Base-by-base conservation (phyloP, 2,888 invertebrate species). In the Trissoscelio sp. region DNA sequence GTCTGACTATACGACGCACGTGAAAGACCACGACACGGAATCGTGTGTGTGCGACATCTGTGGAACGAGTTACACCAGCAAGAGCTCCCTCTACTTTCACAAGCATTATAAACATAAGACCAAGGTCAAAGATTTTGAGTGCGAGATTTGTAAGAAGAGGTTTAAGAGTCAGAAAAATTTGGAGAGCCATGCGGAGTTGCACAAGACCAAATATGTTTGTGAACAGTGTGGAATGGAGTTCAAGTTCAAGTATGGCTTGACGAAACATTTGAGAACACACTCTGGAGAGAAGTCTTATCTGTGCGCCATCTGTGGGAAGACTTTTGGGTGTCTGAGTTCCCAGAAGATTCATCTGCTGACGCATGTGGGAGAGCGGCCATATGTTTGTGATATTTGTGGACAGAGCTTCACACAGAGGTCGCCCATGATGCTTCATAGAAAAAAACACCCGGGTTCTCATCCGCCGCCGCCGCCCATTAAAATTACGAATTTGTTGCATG, bases 1-100 rank as follows among this genome's bases (percentile, higher is more conserved):
- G 0, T 92, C 92, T 0, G 93, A 93, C 91, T 93, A 85, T 91
- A 82, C 89, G 91, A 84, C 93, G 88, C 90, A 93, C 92, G 85
- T 93, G 92, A 90, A 89, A 51, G 88, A 90, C 37, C 90, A 91
- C 80, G 88, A 89, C 18, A 84, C 85, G 0, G 90, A 90, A 18
- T 88, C 89, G 0, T 89, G 88, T 58, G 86, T 90, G 0, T 91
- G 90, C 70, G 91, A 91, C 69, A 88, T 89, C 9, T 91, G 90
- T 72, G 91, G 90, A 3, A 84, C 87, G 0, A 88, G 87, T 0
- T 90, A 90, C 73, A 79, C 88, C 0, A 90, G 86, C 83, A 88
- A 87, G 24, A 90, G 89, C 53, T 90, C 90, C 0, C 84, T 90
- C 0, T 90, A 90, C 83, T 89, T 88, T 60, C 90, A 90, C 77